These are phyloP conservation scores for Pelobates fuscus DNA, from an alignment of 2,113 vertebrate species.

Conservation along the genomic window DNA sequence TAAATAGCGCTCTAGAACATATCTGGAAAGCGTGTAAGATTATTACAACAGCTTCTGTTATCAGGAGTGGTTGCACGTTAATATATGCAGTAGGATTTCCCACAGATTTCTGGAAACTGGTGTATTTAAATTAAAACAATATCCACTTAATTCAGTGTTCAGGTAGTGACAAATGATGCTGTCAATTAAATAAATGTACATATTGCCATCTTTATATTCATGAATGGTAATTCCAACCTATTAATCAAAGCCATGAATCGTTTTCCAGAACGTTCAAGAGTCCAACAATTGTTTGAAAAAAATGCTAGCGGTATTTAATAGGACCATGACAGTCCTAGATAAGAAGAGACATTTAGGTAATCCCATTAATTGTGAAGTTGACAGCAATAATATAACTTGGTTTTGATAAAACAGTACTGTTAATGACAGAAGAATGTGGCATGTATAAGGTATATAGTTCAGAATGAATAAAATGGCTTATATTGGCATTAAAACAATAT, in stretches of 20 bases:
- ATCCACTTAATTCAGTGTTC: conserved; percentile 36
- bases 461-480: too few relatives aligned
- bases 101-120: neutral
- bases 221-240: conserved; percentile 49
- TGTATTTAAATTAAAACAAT: conserved; percentile 45
- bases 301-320: conserved; percentile 41
- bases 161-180: conserved; percentile 44
- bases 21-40: too few relatives aligned
- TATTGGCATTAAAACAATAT: too few relatives aligned
- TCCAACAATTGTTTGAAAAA: conserved; percentile 42
- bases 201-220: conserved; percentile 41
- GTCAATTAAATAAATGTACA: conserved; percentile 50
- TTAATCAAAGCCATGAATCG: conserved; percentile 51
- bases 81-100: conserved; percentile 6
- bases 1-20: neutral
- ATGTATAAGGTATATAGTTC: conserved; percentile 1
- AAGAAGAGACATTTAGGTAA: conserved; percentile 41
- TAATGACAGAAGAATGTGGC: conserved; percentile 4
- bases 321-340: conserved; percentile 42
- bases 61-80: too few relatives aligned
- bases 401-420: conserved; percentile 8
- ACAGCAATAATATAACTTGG: conserved; percentile 25
- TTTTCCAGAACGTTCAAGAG: conserved; percentile 35
- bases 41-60: conserved; percentile 1
- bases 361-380: conserved; percentile 42